phyloP scores from a whole-genome alignment of 2,797 vertebrate genomes.

The Trematomus bernacchii region DNA sequence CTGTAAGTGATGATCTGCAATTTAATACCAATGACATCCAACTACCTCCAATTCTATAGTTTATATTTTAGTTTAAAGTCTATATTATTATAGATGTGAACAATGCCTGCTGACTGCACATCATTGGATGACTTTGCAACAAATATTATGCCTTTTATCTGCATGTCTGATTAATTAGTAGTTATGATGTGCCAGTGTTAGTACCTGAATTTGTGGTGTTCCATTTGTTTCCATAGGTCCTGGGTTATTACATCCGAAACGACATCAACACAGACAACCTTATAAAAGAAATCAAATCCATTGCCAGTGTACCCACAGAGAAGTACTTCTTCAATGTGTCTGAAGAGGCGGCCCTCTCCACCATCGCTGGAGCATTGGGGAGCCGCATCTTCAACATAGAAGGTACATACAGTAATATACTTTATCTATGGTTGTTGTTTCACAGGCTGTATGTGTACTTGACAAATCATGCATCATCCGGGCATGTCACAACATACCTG shows the following conservation, averaged over 20 bases:
- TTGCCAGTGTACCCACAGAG: slow-evolving; percentile 90
- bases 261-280: slow-evolving; percentile 88
- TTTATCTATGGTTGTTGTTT: neutral
- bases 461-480: neutral
- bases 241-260: slow-evolving; percentile 83
- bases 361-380: slow-evolving; percentile 92
- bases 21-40: neutral
- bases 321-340: slow-evolving; percentile 95
- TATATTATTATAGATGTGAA: neutral
- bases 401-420: slow-evolving; percentile 75
- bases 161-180: neutral
- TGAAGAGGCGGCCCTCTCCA: slow-evolving; percentile 90
- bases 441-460: neutral
- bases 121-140: neutral
- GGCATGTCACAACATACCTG: slow-evolving; percentile 7
- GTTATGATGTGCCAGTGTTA: neutral
- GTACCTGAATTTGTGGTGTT: slow-evolving; percentile 7
- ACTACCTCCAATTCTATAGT: neutral
- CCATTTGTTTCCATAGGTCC: slow-evolving; percentile 64
- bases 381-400: slow-evolving; percentile 97
- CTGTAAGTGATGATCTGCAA: slow-evolving; percentile 84
- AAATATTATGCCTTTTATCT: neutral
- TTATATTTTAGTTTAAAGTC: neutral
- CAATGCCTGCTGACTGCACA: neutral
- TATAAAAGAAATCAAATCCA: slow-evolving; percentile 93